These are phyloP conservation scores for Drosophila suzukii DNA, from an alignment of 1,140 invertebrate genomes.

Conservation along the genomic window DNA sequence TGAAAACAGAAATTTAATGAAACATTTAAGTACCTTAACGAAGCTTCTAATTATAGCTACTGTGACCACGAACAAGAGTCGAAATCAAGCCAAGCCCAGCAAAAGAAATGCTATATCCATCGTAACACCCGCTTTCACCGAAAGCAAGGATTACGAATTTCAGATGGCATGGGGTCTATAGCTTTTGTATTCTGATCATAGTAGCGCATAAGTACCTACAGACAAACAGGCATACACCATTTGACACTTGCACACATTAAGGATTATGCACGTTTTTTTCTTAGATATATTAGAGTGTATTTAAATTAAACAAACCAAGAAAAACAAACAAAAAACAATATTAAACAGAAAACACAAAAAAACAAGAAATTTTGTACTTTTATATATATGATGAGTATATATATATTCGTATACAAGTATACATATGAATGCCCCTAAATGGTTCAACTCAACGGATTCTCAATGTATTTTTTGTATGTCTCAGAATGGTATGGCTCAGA, in stretches of 20 bases:
- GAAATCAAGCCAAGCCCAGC: constrained; percentile 10
- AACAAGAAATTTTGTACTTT: constrained; percentile 64
- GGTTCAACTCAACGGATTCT: constrained; percentile 47
- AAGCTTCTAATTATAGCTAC: constrained; percentile 65
- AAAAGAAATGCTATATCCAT: constrained; percentile 7
- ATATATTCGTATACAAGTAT: constrained; percentile 33
- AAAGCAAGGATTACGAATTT: neutral
- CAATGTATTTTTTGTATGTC: constrained; percentile 49
- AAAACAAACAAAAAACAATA: constrained; percentile 5
- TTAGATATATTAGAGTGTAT: constrained; percentile 52
- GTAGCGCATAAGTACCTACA: constrained; percentile 69
- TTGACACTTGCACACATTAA: constrained; percentile 17
- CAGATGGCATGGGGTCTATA: constrained; percentile 9
- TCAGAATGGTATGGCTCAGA: constrained; percentile 16
- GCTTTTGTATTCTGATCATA: constrained; percentile 55
- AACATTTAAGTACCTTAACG: constrained; percentile 76
- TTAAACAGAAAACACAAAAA: constrained; percentile 1
- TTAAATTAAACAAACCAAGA: constrained; percentile 6
- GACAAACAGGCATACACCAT: constrained; percentile 37
- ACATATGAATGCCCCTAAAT: constrained; percentile 30
- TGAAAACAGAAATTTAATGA: constrained; percentile 70
- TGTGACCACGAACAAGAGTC: constrained; percentile 39
- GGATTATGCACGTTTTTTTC: constrained; percentile 43
- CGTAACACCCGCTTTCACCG: neutral
- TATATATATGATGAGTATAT: constrained; percentile 61